Evolutionary conservation across 2,888 invertebrate genomes (phyloP), one percentile per base, ranked within the genome.

Genomic region (Spialia ferax): DNA sequence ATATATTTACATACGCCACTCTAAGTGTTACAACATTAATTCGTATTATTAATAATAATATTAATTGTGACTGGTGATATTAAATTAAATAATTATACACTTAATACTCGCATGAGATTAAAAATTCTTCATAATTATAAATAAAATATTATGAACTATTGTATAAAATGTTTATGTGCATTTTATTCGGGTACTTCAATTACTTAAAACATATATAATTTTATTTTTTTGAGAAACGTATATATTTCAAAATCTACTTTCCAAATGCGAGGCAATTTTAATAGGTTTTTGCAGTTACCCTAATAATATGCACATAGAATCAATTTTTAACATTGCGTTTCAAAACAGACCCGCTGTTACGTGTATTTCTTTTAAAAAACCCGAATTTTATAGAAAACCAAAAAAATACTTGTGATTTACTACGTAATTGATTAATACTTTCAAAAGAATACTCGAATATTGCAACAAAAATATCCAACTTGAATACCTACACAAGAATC

Each of bases 201-300:
- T 75, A 80, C 81, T 84, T 84, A 88, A 86, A 88, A 86, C 83
- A 87, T 89, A 89, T 83, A 87, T 85, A 83, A 89, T 86, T 85
- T 89, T 84, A 84, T 83, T 84, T 82, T 89, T 90, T 91, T 89
- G 85, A 85, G 90, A 90, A 87, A 88, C 80, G 79, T 89, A 87
- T 86, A 79, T 82, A 87, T 86, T 87, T 91, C 91, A 92, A 91
- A 93, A 91, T 92, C 91, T 93, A 93, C 89, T 88, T 91, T 87
- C 93, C 93, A 93, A 93, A 93, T 93, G 93, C 93, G 93, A 93
- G 93, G 93, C 83, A 92, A 93, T 92, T 90, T 92, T 84, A 85
- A 85, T 90, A 91, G 90, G 84, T 83, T 84, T 83, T 77, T 74
- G 71, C 83, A 80, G 78, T 76, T 76, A 79, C 83, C 80, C 84